Evolutionary conservation across 2,113 vertebrate genomes (phyloP).

Genomic region (Arvicanthis niloticus): DNA sequence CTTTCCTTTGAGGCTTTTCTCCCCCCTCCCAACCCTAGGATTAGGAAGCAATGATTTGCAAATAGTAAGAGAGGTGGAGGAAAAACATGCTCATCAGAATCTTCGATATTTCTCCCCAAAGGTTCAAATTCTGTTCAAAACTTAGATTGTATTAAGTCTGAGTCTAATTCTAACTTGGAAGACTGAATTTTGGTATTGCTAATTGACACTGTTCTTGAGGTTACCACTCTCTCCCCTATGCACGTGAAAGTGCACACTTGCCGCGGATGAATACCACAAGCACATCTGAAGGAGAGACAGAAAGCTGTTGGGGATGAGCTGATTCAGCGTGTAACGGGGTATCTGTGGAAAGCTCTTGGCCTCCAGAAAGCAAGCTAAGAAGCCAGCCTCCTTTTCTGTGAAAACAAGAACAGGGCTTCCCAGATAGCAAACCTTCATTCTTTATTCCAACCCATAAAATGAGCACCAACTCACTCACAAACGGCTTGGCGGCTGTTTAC

Average conservation of each 20-base stretch:
- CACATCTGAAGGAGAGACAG: background rate
- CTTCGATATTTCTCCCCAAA: conserved; percentile 55
- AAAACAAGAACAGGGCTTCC: background rate
- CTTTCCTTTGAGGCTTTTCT: conserved; percentile 77
- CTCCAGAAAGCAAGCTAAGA: background rate
- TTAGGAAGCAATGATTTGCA: conserved; percentile 77
- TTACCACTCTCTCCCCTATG: conserved; percentile 69
- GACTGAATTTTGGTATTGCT: conserved; percentile 48
- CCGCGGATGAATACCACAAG: conserved; percentile 21
- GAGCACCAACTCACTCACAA: background rate
- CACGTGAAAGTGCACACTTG: conserved; percentile 34
- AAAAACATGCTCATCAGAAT: background rate
- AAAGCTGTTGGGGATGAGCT: conserved; percentile 42
- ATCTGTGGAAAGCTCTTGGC: background rate
- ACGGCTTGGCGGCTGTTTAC: background rate
- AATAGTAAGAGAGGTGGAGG: background rate
- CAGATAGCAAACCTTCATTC: background rate
- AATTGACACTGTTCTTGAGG: conserved; percentile 39
- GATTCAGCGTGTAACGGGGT: background rate
- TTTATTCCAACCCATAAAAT: background rate
- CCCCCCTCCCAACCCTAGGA: background rate
- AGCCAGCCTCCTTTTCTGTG: background rate
- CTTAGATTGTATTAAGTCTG: conserved; percentile 27
- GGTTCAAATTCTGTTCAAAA: conserved; percentile 70
- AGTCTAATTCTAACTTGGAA: background rate